Evolutionary conservation across 2,888 invertebrate species (phyloP), one percentile per base, ranked within the genome.

Genomic region (Altica lythri): DNA sequence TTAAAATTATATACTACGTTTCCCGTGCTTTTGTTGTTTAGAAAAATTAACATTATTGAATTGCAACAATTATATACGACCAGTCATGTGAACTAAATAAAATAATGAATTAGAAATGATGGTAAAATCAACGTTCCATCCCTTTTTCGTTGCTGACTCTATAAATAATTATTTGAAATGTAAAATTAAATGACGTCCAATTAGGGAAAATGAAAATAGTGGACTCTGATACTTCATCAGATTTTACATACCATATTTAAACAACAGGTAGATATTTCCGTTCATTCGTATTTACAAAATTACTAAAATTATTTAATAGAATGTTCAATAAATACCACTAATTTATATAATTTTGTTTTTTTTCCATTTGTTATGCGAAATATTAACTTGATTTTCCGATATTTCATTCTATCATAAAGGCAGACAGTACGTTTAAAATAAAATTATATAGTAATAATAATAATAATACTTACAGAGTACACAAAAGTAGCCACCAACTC

Each of bases 251-350:
- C 12, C 25, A 40, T 40, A 40, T 34, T 14, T n/a, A 22, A 4
- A 40, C 22, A 40, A 14, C 40, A 40, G 40, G 40, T 25, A 40
- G n/a, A n/a, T n/a, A n/a, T n/a, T n/a, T n/a, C n/a, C n/a, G n/a
- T n/a, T n/a, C n/a, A n/a, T n/a, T n/a, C n/a, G n/a, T n/a, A n/a
- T n/a, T n/a, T n/a, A n/a, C n/a, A n/a, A n/a, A n/a, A n/a, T n/a
- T n/a, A n/a, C n/a, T n/a, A n/a, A n/a, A n/a, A n/a, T n/a, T n/a
- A n/a, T n/a, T n/a, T n/a, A n/a, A n/a, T n/a, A n/a, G n/a, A n/a
- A n/a, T n/a, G n/a, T n/a, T n/a, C n/a, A n/a, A n/a, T n/a, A n/a
- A n/a, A n/a, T n/a, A n/a, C n/a, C n/a, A n/a, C n/a, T n/a, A n/a
- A n/a, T n/a, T n/a, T n/a, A n/a, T n/a, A n/a, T n/a, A n/a, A n/a